Base-by-base conservation (phyloP, 2,797 vertebrate species). In the Microcaecilia unicolor region DNA sequence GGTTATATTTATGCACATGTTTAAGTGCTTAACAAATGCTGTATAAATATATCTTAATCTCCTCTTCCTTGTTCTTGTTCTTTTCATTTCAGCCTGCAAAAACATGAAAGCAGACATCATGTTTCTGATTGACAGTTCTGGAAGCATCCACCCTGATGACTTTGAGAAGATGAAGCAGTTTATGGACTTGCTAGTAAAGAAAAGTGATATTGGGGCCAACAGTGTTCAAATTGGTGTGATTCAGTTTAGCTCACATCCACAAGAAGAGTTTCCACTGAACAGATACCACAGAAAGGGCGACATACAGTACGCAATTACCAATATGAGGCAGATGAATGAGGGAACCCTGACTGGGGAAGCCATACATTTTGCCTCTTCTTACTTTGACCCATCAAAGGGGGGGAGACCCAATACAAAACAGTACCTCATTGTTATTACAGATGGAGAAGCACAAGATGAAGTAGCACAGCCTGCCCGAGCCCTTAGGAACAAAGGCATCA, bases 351-450 rank as follows among this genome's bases (percentile, higher is more conserved):
- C 83, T 0, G 90, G 90, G 1, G 8, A 4, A 8, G 89, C 90
- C 9, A 70, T 93, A 15, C 25, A 7, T 0, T 44, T 35, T 9
- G 21, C 68, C 14, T 45, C 58, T 0, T 3, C 48, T 44, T 61
- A 68, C 30, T 80, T 74, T 25, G 59, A 63, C 20, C 3, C 19
- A 14, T 1, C 17, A 7, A 4, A 9, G 6, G 70, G 78, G 36
- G 70, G 78, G 5, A 46, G 88, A 15, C 49, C 72, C 1, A 13
- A 30, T 0, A 42, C 83, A 26, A 79, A 55, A 11, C 81, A 88
- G 61, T 69, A 83, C 31, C 61, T 93, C 16, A 63, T 94, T 9
- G 53, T 92, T 18, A 72, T 93, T 25, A 92, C 91, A 0, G 90
- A 91, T 3, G 90, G 87, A 1, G 62, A 55, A 29, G 67, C 89